Evolutionary conservation across 1,140 invertebrate species (phyloP).

Genomic region (Ceratina japonica): DNA sequence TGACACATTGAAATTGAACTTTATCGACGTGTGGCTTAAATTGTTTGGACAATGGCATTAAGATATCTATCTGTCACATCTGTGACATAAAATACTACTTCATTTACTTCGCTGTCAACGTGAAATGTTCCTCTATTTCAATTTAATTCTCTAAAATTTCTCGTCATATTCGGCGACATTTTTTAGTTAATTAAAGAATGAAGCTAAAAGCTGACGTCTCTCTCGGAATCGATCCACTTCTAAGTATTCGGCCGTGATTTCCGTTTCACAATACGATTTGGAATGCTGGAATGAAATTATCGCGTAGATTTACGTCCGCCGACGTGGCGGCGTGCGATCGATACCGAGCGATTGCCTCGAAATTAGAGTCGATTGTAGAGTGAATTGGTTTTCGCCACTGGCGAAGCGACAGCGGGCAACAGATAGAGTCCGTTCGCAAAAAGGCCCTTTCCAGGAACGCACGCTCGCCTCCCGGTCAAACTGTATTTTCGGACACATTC

Average conservation of each 20-base stretch:
- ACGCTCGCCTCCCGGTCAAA: too few relatives aligned
- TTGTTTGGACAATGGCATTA: too few relatives aligned
- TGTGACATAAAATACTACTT: too few relatives aligned
- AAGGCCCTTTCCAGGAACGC: neutral
- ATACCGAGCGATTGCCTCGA: slow-evolving; percentile 20
- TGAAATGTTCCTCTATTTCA: neutral
- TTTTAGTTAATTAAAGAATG: neutral
- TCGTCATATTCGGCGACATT: neutral
- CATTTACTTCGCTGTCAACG: too few relatives aligned
- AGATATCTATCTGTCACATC: too few relatives aligned
- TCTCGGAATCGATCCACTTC: neutral
- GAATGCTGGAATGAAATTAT: slow-evolving; percentile 40
- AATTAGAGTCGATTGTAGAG: slow-evolving; percentile 38
- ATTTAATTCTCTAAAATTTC: neutral
- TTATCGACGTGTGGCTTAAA: too few relatives aligned
- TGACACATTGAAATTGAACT: too few relatives aligned
- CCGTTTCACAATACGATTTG: slow-evolving; percentile 36
- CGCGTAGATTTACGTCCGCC: slow-evolving; percentile 15
- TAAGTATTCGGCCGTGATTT: slow-evolving; percentile 23
- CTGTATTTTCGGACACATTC: too few relatives aligned
- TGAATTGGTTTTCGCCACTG: slow-evolving; percentile 26
- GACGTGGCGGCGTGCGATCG: neutral
- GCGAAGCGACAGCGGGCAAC: neutral
- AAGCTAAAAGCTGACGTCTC: neutral
- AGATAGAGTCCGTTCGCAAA: neutral